These are phyloP conservation scores for Corythoichthys haematopterus DNA, from an alignment of 2,113 vertebrate species.

Conservation along the genomic window DNA sequence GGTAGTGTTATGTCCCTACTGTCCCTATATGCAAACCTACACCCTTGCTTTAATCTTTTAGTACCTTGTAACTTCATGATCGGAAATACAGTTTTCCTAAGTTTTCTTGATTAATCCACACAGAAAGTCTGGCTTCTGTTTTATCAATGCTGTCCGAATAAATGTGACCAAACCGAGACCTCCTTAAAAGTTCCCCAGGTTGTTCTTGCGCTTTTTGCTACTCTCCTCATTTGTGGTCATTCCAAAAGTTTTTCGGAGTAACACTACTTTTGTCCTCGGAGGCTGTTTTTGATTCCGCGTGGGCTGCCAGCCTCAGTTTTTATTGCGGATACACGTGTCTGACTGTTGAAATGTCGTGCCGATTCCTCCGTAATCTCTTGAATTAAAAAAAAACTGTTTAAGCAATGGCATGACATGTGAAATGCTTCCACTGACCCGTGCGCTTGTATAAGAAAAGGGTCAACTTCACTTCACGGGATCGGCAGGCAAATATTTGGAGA, in stretches of 20 bases:
- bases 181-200: neutral
- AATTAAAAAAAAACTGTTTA: neutral
- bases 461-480: slow-evolving; percentile 22
- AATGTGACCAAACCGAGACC: neutral
- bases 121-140: neutral
- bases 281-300: neutral
- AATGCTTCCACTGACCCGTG: neutral
- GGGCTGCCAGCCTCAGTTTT: neutral
- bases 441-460: slow-evolving; percentile 35
- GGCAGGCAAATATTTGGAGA: slow-evolving; percentile 66
- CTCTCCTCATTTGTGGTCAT: neutral
- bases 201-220: neutral
- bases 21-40: too few species aligned
- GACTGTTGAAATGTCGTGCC: neutral
- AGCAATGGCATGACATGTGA: neutral
- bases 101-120: too few species aligned
- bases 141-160: too few species aligned
- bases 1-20: too few species aligned
- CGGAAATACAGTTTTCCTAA: too few species aligned
- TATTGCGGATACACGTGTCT: neutral
- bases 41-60: too few species aligned
- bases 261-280: neutral
- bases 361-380: neutral
- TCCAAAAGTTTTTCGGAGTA: neutral
- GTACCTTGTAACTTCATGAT: too few species aligned